phyloP scores from a whole-genome alignment of 2,888 invertebrate species.

The Gasteruption jaculator region DNA sequence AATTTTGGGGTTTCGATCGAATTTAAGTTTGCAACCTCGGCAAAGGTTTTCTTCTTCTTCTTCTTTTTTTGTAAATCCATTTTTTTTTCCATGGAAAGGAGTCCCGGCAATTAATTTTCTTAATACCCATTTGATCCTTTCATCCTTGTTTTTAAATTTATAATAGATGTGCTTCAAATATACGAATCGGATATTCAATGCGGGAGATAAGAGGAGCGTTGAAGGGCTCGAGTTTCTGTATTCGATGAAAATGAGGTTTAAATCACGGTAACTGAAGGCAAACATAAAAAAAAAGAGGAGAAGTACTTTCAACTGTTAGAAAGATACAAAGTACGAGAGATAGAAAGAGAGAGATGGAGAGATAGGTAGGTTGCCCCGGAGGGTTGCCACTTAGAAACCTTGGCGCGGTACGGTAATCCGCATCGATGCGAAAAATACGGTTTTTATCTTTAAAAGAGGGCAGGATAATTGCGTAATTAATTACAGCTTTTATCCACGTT shows the following conservation, averaged over 20 bases:
- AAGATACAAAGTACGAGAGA: constrained; percentile 5
- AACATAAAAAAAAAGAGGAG: constrained; percentile 11
- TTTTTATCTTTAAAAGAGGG: constrained; percentile 35
- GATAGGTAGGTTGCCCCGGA: constrained; percentile 5
- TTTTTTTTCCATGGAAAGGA: too few relatives aligned
- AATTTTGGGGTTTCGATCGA: too few relatives aligned
- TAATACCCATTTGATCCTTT: too few relatives aligned
- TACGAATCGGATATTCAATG: too few relatives aligned
- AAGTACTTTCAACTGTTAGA: constrained; percentile 11
- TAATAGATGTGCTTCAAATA: too few relatives aligned
- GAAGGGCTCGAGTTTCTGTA: too few relatives aligned
- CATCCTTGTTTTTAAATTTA: too few relatives aligned
- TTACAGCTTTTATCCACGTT: constrained; percentile 38
- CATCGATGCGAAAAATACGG: constrained; percentile 41
- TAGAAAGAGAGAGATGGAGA: constrained; percentile 8
- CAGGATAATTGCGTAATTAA: constrained; percentile 46
- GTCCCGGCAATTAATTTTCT: too few relatives aligned
- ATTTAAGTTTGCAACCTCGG: too few relatives aligned
- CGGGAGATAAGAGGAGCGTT: too few relatives aligned
- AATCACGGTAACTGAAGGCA: constrained; percentile 29
- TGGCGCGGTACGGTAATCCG: constrained; percentile 24
- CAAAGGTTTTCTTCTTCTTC: too few relatives aligned
- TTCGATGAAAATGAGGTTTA: constrained; percentile 39
- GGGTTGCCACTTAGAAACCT: constrained; percentile 23
- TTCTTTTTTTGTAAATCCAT: too few relatives aligned